Evolutionary conservation across 2,113 vertebrate species (phyloP).

Genomic region (Ailuropoda melanoleuca): DNA sequence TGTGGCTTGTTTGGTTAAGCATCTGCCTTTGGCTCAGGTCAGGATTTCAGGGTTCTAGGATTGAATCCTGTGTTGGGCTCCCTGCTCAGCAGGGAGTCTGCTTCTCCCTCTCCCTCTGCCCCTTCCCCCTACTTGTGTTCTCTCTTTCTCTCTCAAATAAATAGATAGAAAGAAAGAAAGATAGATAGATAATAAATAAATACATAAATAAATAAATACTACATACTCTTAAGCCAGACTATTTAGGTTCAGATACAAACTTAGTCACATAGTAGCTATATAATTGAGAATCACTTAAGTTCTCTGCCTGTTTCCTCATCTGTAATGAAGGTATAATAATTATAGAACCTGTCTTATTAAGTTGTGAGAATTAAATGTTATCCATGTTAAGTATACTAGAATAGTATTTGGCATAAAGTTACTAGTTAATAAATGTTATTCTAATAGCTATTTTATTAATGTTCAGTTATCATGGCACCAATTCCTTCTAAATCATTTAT

Average conservation of each 20-base stretch:
- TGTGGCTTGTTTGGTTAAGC: not conserved
- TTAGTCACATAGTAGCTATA: not conserved
- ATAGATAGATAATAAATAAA: no score
- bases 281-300: not conserved
- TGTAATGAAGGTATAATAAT: not conserved
- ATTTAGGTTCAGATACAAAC: not conserved
- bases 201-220: no score
- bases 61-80: fast-evolving
- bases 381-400: not conserved
- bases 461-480: not conserved
- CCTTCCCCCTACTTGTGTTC: not conserved
- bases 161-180: no score
- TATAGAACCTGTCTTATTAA: not conserved
- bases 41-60: no score
- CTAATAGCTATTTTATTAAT: not conserved
- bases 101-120: not conserved
- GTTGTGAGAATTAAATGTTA: not conserved
- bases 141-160: not conserved
- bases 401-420: not conserved
- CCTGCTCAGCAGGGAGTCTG: no score
- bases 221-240: not conserved
- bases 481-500: not conserved
- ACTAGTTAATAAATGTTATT: not conserved
- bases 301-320: not conserved
- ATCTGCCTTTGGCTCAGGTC: no score